phyloP scores from a whole-genome alignment of 2,113 vertebrate species.

The Cinclus cinclus region DNA sequence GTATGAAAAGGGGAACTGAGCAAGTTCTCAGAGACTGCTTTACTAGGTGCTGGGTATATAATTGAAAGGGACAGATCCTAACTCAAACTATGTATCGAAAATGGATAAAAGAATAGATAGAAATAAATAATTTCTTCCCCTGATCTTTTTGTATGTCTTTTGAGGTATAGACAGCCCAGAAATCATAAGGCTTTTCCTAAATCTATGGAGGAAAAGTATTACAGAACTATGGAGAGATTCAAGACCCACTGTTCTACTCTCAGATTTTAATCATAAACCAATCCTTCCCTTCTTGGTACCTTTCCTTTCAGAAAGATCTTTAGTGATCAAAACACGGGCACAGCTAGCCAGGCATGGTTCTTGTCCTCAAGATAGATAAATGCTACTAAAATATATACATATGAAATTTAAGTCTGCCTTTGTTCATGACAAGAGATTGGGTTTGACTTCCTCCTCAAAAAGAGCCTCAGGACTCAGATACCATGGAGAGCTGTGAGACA shows the following conservation, averaged over 20 bases:
- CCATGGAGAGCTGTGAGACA: not conserved
- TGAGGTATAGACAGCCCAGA: not conserved
- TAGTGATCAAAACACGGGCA: not conserved
- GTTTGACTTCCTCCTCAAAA: not conserved
- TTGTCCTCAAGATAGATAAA: not conserved
- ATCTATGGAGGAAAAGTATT: rapidly evolving
- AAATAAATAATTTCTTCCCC: not conserved
- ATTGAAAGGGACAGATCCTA: not conserved
- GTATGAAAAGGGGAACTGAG: not conserved
- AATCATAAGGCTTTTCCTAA: not conserved
- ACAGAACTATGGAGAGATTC: not conserved
- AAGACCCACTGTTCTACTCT: not conserved
- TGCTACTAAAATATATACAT: not conserved
- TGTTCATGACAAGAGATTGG: not conserved
- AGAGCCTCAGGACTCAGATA: not conserved
- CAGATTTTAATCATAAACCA: not conserved
- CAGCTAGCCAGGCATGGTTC: not conserved
- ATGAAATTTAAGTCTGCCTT: not conserved
- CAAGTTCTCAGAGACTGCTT: not conserved
- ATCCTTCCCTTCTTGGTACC: not conserved
- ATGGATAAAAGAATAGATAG: not conserved
- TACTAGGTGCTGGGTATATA: not conserved
- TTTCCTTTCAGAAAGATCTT: not conserved
- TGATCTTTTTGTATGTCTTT: not conserved
- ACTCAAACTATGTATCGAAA: not conserved